Evolutionary conservation across 2,797 vertebrate genomes (phyloP).

Genomic region (Danio aesculapii): DNA sequence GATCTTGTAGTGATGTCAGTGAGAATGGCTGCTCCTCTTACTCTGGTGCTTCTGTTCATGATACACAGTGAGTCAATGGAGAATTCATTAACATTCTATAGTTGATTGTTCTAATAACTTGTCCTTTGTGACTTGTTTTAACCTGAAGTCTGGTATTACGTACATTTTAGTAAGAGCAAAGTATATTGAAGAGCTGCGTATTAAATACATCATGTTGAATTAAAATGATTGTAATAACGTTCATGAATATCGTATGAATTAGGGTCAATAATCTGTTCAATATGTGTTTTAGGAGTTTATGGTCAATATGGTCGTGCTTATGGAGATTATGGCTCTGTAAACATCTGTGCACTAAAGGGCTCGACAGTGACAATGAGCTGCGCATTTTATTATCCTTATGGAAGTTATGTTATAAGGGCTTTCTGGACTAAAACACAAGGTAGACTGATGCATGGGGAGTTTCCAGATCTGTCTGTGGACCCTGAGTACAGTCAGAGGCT

Average conservation of each 20-base stretch:
- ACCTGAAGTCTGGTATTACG: too few relatives aligned
- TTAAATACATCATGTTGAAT: too few relatives aligned
- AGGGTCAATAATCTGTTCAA: too few relatives aligned
- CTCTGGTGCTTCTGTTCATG: constrained; percentile 14
- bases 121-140: too few relatives aligned
- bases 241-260: too few relatives aligned
- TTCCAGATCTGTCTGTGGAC: too few relatives aligned
- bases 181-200: too few relatives aligned
- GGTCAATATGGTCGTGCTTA: fast-evolving
- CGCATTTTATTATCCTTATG: background rate
- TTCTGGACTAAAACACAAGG: constrained; percentile 42
- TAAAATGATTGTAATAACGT: too few relatives aligned
- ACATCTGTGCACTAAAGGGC: constrained; percentile 46
- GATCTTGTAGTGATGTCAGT: background rate
- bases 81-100: background rate
- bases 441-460: background rate
- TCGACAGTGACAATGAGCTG: constrained; percentile 51
- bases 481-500: constrained; percentile 40
- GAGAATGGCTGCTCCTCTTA: background rate
- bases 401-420: too few relatives aligned
- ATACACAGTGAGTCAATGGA: background rate
- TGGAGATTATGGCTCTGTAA: constrained; percentile 25
- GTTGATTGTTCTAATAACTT: background rate
- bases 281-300: constrained; percentile 36
- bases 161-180: too few relatives aligned